Evolutionary conservation across 2,888 invertebrate genomes (phyloP).

Genomic region (Aquatica leii): DNA sequence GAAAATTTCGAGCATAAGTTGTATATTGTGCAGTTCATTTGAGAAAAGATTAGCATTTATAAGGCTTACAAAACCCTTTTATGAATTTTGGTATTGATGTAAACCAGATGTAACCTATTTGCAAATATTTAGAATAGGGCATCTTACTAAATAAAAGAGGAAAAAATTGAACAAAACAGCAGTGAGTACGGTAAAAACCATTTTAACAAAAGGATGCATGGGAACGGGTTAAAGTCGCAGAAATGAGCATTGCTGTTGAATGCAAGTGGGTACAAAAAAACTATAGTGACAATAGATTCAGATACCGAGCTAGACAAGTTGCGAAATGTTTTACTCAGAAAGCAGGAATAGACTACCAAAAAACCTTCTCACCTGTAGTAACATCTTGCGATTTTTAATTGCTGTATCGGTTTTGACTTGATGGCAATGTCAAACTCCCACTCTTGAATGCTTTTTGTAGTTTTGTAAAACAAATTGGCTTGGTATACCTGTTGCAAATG

Average conservation of each 20-base stretch:
- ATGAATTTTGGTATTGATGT: conserved; percentile 48
- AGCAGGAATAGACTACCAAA: neutral
- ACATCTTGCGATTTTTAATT: neutral
- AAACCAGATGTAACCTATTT: too few relatives aligned
- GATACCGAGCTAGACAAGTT: neutral
- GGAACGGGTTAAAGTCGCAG: neutral
- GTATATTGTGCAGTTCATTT: conserved; percentile 44
- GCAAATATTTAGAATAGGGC: too few relatives aligned
- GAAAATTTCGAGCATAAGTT: conserved; percentile 4
- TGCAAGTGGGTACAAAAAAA: neutral
- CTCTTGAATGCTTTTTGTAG: too few relatives aligned
- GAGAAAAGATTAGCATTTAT: neutral
- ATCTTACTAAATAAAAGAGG: too few relatives aligned
- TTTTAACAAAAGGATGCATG: neutral
- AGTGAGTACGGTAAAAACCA: too few relatives aligned
- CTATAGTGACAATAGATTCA: neutral
- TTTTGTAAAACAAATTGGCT: too few relatives aligned
- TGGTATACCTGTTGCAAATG: too few relatives aligned
- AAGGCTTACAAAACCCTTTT: neutral
- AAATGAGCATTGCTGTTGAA: neutral
- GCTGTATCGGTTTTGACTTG: too few relatives aligned
- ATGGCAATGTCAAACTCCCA: too few relatives aligned
- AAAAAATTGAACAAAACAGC: too few relatives aligned
- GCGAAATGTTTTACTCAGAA: conserved; percentile 5
- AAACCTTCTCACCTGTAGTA: neutral